phyloP scores from a whole-genome alignment of 1,140 invertebrate species.

The Pseudobourletiella spinata region DNA sequence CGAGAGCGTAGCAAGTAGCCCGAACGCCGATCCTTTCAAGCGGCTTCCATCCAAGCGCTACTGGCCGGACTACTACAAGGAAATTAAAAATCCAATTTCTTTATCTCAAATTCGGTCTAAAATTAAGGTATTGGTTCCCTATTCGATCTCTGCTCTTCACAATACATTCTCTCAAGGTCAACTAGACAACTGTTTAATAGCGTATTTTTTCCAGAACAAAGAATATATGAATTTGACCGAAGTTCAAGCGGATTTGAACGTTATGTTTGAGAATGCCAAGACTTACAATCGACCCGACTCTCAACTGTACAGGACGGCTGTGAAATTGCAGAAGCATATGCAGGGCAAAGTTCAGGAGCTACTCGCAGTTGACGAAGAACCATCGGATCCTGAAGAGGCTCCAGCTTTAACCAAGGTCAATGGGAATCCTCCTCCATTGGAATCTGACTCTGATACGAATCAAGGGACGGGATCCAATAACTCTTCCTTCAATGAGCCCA shows the following conservation, averaged over 20 bases:
- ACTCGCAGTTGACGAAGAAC: conserved; percentile 60
- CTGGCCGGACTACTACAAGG: conserved; percentile 96
- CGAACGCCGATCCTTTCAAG: conserved; percentile 41
- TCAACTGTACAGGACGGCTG: conserved; percentile 73
- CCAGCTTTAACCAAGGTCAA: neutral
- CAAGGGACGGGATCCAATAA: conserved; percentile 4
- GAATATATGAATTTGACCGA: conserved; percentile 79
- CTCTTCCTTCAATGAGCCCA: neutral
- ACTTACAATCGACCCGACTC: conserved; percentile 85
- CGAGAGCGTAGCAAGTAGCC: conserved; percentile 61
- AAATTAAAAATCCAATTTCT: conserved; percentile 92
- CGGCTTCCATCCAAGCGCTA: conserved; percentile 78
- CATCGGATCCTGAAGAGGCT: neutral
- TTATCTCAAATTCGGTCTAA: conserved; percentile 86
- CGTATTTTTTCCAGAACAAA: conserved; percentile 36
- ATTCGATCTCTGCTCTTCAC: too few relatives aligned
- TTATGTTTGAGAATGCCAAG: conserved; percentile 98
- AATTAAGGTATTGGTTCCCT: conserved; percentile 55
- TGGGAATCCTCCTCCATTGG: neutral
- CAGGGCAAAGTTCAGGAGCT: conserved; percentile 74
- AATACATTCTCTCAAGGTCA: too few relatives aligned
- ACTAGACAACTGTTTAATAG: too few relatives aligned
- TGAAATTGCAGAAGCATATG: conserved; percentile 72
- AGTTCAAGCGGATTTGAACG: conserved; percentile 86
- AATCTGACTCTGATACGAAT: conserved; percentile 7